Percentiles rank a stretch among this genome's conserved stretches.
These are phyloP conservation scores for Conistra vaccinii DNA, from an alignment of 2,888 invertebrate genomes.

Conservation along the genomic window DNA sequence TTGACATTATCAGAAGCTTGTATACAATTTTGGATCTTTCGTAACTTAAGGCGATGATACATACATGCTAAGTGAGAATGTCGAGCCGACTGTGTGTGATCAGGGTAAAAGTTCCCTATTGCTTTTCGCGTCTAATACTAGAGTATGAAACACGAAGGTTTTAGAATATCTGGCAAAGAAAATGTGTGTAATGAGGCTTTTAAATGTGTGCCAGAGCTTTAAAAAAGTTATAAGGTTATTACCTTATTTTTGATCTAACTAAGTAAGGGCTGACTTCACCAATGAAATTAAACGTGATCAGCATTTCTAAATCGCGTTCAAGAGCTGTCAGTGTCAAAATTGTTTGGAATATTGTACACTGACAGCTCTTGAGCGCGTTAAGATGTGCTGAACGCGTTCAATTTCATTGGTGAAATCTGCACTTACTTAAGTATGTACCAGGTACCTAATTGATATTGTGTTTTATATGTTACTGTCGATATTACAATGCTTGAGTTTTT, in stretches of 20 bases:
- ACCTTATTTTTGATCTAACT: background rate
- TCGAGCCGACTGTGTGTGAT: constrained; percentile 54
- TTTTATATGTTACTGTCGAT: background rate
- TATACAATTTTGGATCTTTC: constrained; percentile 53
- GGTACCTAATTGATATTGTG: constrained; percentile 11
- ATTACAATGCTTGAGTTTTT: background rate
- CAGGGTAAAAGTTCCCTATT: constrained; percentile 58
- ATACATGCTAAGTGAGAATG: constrained; percentile 38
- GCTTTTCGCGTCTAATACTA: constrained; percentile 36
- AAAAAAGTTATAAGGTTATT: background rate
- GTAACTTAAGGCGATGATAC: constrained; percentile 24
- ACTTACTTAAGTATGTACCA: too few relatives aligned
- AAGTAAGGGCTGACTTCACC: too few relatives aligned
- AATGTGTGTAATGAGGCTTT: background rate
- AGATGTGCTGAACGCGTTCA: too few relatives aligned
- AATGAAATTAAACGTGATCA: too few relatives aligned
- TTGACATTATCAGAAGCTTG: constrained; percentile 57
- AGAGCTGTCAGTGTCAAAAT: too few relatives aligned
- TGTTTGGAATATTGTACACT: too few relatives aligned
- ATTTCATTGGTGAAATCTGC: too few relatives aligned
- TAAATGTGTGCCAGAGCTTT: background rate
- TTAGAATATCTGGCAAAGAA: background rate
- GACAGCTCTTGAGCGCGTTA: too few relatives aligned
- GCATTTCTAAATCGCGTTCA: too few relatives aligned
- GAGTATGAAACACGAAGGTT: constrained; percentile 47